Percentiles rank a stretch among this genome's conserved stretches.
These are phyloP conservation scores for Lamproptera curius DNA, from an alignment of 2,888 invertebrate genomes.

Conservation along the genomic window DNA sequence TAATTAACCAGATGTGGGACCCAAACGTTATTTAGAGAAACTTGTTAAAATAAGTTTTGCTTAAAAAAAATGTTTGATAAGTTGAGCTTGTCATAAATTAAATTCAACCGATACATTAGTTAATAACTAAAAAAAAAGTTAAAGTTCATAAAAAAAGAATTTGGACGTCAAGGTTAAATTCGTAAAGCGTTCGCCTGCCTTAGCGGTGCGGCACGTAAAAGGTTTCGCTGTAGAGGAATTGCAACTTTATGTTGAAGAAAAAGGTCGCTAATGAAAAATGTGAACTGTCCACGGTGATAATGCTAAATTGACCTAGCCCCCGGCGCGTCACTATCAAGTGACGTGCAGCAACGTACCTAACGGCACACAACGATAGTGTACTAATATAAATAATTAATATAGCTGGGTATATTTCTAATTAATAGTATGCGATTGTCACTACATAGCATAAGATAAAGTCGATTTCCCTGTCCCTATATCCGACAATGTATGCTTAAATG, in stretches of 20 bases:
- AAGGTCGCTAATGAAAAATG: not conserved
- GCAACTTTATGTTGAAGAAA: not conserved
- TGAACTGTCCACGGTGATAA: slow-evolving; percentile 4
- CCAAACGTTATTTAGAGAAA: too few relatives aligned
- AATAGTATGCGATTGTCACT: too few relatives aligned
- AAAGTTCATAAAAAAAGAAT: not conserved
- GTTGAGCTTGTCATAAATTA: too few relatives aligned
- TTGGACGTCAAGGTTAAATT: not conserved
- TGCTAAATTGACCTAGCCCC: slow-evolving; percentile 17
- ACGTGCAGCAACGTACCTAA: slow-evolving; percentile 12
- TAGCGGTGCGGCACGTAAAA: too few relatives aligned
- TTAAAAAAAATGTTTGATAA: too few relatives aligned
- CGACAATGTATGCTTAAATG: too few relatives aligned
- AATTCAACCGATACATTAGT: not conserved
- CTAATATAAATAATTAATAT: too few relatives aligned
- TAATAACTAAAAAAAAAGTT: not conserved
- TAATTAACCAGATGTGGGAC: too few relatives aligned
- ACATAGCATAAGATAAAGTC: too few relatives aligned
- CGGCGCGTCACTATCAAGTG: slow-evolving; percentile 13
- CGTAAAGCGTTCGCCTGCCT: not conserved
- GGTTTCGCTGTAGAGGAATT: not conserved
- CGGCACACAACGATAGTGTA: not conserved
- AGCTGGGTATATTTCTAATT: too few relatives aligned
- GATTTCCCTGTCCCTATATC: too few relatives aligned
- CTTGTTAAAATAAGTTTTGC: too few relatives aligned